These are phyloP conservation scores for Caloenas nicobarica DNA, from an alignment of 2,113 vertebrate species.

Conservation along the genomic window DNA sequence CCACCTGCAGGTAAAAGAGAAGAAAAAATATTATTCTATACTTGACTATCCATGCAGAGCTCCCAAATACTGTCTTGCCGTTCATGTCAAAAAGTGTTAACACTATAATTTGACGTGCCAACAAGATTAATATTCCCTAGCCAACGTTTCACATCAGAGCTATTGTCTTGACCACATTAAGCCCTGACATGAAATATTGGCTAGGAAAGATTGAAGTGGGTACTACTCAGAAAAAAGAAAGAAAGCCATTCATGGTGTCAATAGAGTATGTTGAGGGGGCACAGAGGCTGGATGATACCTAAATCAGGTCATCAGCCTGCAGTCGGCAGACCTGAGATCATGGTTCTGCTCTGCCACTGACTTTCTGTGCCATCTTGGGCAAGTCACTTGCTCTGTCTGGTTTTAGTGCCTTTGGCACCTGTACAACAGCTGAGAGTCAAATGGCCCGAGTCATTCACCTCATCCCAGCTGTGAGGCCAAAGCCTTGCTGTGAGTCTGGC, in stretches of 20 bases:
- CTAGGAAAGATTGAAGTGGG: not conserved
- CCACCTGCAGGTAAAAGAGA: slow-evolving; percentile 80
- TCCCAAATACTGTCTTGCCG: not conserved
- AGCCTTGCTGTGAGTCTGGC: not conserved
- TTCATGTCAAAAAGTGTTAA: not conserved
- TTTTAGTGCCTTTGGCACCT: not conserved
- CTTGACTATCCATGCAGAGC: not conserved
- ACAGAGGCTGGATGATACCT: not conserved
- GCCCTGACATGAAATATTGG: rapidly evolving
- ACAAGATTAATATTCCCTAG: not conserved
- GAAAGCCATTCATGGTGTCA: not conserved
- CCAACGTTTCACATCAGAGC: not conserved
- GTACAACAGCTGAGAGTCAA: not conserved
- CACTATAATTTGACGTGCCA: not conserved
- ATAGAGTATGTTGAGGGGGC: not conserved
- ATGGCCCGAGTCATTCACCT: not conserved
- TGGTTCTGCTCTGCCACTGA: not conserved
- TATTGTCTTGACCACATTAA: not conserved
- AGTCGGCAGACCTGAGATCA: not conserved
- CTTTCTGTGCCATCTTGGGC: not conserved
- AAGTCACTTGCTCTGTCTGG: not conserved
- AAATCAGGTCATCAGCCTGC: not conserved
- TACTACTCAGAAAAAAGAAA: not conserved
- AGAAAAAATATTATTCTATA: not conserved
- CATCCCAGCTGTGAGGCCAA: not conserved